Evolutionary conservation across 1,140 invertebrate genomes (phyloP).

Genomic region (Bombus consobrinus): DNA sequence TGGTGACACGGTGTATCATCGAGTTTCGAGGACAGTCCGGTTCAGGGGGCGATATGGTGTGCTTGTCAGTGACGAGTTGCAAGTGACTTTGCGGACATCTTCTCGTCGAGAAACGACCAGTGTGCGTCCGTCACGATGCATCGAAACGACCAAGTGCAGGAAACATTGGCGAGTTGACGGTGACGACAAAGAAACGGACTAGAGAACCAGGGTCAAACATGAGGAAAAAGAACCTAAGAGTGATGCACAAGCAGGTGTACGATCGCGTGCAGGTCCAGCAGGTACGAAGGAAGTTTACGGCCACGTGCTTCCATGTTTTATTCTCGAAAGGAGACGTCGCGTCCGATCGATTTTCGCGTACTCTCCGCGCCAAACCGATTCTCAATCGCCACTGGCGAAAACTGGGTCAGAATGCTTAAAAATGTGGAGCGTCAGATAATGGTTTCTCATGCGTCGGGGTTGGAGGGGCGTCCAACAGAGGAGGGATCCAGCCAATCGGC

Average conservation of each 20-base stretch:
- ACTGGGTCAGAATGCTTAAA: constrained; percentile 54
- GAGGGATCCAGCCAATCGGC: constrained; percentile 25
- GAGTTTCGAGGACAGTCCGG: too few species aligned
- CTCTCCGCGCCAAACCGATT: not conserved
- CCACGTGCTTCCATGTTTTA: constrained; percentile 2
- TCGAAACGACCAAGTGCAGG: too few species aligned
- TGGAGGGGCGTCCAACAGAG: not conserved
- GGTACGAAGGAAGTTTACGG: constrained; percentile 55
- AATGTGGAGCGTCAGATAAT: constrained; percentile 46
- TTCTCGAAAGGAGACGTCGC: not conserved
- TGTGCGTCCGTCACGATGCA: not conserved
- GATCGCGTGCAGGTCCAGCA: constrained; percentile 64
- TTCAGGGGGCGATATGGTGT: not conserved
- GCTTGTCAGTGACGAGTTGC: not conserved
- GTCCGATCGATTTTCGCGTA: not conserved
- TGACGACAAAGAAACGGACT: too few species aligned
- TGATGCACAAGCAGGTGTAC: constrained; percentile 78
- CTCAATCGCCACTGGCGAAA: constrained; percentile 28
- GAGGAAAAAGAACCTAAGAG: constrained; percentile 76
- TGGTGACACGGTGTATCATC: not conserved
- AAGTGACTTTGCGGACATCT: not conserved
- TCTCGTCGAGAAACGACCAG: too few species aligned
- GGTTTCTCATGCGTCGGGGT: not conserved
- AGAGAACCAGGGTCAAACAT: constrained; percentile 24
- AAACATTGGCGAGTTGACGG: too few species aligned